Percentiles rank a stretch among this genome's conserved stretches.
Conservation (phyloP, 2,888 invertebrate species). For the Chalcosyrphus nemorum region DNA sequence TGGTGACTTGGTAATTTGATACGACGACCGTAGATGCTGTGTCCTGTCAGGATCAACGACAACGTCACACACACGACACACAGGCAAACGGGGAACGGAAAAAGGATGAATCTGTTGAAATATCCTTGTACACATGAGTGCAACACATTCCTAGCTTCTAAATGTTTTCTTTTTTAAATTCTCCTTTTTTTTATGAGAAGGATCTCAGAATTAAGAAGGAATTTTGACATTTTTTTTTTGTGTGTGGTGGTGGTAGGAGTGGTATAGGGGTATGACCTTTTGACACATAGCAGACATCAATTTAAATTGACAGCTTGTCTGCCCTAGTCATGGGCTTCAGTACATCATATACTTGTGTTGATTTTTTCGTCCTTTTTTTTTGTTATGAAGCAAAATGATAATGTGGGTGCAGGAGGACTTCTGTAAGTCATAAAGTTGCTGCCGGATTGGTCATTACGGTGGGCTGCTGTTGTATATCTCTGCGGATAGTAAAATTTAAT, state of each 20-base stretch:
- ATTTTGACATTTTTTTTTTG: conserved; percentile 54
- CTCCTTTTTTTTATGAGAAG: conserved; percentile 24
- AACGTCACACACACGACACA: conserved; percentile 59
- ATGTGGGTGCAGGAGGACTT: conserved; percentile 40
- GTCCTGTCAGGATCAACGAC: conserved; percentile 52
- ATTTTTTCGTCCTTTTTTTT: conserved; percentile 46
- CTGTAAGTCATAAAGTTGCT: conserved; percentile 62
- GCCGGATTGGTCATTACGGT: conserved; percentile 62
- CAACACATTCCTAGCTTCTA: conserved; percentile 43
- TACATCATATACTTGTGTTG: conserved; percentile 5
- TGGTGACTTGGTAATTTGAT: conserved; percentile 60
- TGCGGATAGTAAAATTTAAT: conserved; percentile 45
- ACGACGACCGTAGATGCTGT: conserved; percentile 34
- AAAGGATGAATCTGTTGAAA: conserved; percentile 63
- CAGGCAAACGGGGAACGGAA: conserved; percentile 38
- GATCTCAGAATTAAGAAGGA: conserved; percentile 30
- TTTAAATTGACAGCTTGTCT: conserved; percentile 65
- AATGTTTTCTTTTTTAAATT: conserved; percentile 11
- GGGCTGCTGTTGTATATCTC: conserved; percentile 40
- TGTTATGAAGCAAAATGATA: conserved; percentile 52
- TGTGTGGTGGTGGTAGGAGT: neutral
- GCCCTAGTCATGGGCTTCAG: conserved; percentile 40
- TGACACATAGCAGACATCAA: conserved; percentile 63
- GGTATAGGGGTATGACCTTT: conserved; percentile 57
- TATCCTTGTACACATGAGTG: conserved; percentile 67